A percentile compares a stretch with the other conserved stretches of the same genome.
phyloP scores from a whole-genome alignment of 2,888 invertebrate genomes.

The Lepetodrilus schrolli region DNA sequence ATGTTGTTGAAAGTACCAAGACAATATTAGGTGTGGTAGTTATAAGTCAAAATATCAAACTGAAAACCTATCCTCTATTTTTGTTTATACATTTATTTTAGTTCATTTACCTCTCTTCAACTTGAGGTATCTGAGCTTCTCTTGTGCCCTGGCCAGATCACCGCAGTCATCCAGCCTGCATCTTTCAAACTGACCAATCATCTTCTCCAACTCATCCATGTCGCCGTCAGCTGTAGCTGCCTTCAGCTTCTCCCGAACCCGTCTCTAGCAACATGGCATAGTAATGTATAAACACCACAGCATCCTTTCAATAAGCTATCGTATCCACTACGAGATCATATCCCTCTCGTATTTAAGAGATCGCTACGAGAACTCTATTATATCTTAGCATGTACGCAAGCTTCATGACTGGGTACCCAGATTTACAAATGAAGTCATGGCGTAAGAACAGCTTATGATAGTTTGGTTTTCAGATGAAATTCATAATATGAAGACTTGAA shows the following conservation, averaged over 20 bases:
- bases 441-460: too few species aligned
- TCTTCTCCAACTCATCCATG: constrained; percentile 54
- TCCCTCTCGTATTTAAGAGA: not conserved
- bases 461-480: too few species aligned
- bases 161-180: constrained; percentile 62
- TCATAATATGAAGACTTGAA: too few species aligned
- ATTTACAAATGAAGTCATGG: too few species aligned
- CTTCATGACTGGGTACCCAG: too few species aligned
- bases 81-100: too few species aligned
- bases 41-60: too few species aligned
- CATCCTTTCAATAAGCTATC: not conserved
- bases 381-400: too few species aligned
- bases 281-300: not conserved
- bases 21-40: too few species aligned
- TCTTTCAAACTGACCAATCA: constrained; percentile 53
- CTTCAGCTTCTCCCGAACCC: constrained; percentile 56
- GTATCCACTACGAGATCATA: not conserved
- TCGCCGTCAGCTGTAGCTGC: constrained; percentile 52
- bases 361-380: not conserved
- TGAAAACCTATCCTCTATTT: too few species aligned
- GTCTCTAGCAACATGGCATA: constrained; percentile 44
- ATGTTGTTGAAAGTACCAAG: too few species aligned
- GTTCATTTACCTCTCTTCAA: constrained; percentile 62
- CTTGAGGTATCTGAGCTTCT: constrained; percentile 51
- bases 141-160: constrained; percentile 56